Percentiles rank a stretch among this genome's conserved stretches.
Conservation (phyloP, 2,113 vertebrate genomes). For the Amazona guildingii region DNA sequence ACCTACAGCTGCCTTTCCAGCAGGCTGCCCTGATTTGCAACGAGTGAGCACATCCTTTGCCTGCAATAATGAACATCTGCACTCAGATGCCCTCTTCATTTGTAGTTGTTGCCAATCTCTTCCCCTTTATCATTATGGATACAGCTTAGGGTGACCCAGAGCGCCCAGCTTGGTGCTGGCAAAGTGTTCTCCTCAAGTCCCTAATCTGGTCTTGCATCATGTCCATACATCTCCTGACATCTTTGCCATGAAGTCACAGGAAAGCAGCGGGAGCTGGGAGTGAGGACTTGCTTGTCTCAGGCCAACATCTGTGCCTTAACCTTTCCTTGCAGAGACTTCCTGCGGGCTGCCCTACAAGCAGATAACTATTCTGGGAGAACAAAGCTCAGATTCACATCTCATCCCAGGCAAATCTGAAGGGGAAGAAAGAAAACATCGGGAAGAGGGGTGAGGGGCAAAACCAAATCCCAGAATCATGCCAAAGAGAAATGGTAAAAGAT, state of each 20-base stretch:
- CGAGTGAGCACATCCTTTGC: neutral
- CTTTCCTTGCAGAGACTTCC: conserved; percentile 3
- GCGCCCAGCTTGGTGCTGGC: neutral
- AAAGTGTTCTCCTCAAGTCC: neutral
- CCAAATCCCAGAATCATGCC: neutral
- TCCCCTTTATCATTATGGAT: neutral
- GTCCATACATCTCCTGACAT: neutral
- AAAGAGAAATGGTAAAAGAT: neutral
- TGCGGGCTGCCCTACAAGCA: neutral
- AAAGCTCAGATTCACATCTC: conserved; percentile 67
- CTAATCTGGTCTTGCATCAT: accelerated
- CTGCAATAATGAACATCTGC: neutral
- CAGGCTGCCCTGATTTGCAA: neutral
- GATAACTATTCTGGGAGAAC: conserved; percentile 53
- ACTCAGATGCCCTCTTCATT: neutral
- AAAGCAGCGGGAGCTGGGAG: neutral
- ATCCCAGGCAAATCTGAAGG: neutral
- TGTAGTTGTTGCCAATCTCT: neutral
- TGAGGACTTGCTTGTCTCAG: neutral
- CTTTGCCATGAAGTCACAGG: neutral
- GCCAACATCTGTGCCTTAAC: conserved; percentile 33
- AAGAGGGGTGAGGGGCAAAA: neutral
- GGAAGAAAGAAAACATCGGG: conserved; percentile 32
- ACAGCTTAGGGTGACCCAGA: neutral
- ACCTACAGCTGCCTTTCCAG: conserved; percentile 6